Conservation (phyloP, 2,888 invertebrate genomes). For the Oxycera nigricornis region DNA sequence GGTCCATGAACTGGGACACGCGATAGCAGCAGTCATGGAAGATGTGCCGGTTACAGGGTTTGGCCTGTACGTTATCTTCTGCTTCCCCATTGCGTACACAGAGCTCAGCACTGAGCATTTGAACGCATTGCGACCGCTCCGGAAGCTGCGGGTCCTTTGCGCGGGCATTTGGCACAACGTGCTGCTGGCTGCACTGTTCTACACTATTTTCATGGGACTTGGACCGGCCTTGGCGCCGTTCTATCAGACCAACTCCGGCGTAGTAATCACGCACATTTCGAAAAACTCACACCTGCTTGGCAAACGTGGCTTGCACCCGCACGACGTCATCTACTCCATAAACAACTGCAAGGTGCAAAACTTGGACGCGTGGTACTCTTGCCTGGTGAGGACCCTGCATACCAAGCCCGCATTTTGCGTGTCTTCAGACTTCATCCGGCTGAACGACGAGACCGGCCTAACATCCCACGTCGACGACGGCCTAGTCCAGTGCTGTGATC, state of each 20-base stretch:
- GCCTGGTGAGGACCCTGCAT: conserved; percentile 69
- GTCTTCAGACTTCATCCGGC: conserved; percentile 73
- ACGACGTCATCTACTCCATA: conserved; percentile 78
- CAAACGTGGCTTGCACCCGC: conserved; percentile 73
- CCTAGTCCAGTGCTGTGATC: conserved; percentile 79
- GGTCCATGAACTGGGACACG: conserved; percentile 93
- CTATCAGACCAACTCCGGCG: conserved; percentile 74
- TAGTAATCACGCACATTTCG: conserved; percentile 75
- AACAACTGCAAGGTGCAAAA: conserved; percentile 79
- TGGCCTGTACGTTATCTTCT: conserved; percentile 82
- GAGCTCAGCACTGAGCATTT: conserved; percentile 82
- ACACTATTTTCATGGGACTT: conserved; percentile 71
- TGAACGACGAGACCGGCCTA: conserved; percentile 76
- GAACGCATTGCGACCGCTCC: conserved; percentile 71
- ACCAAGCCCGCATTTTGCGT: conserved; percentile 78
- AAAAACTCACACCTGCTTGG: conserved; percentile 80
- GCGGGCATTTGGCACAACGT: conserved; percentile 98
- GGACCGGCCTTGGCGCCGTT: conserved; percentile 74
- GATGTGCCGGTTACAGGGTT: conserved; percentile 88
- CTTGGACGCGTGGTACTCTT: conserved; percentile 73
- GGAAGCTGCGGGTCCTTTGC: conserved; percentile 79
- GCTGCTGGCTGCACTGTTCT: conserved; percentile 74
- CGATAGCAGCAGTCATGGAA: conserved; percentile 90
- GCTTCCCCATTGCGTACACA: conserved; percentile 91
- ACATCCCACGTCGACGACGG: conserved; percentile 71